phyloP scores from a whole-genome alignment of 2,888 invertebrate genomes.

The Eupithecia insigniata region DNA sequence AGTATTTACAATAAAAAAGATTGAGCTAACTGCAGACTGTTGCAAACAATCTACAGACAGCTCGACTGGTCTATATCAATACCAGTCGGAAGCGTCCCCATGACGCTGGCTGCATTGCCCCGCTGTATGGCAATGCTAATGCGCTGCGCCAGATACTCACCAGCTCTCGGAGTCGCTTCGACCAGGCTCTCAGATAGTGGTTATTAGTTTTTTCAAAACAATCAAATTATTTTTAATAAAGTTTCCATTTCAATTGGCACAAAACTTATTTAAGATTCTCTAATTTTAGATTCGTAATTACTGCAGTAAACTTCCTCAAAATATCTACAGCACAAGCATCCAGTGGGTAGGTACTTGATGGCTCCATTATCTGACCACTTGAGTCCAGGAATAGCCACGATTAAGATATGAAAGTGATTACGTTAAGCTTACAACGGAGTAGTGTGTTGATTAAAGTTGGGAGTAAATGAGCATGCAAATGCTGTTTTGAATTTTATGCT shows the following conservation, averaged over 20 bases:
- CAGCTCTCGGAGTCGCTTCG: too few relatives aligned
- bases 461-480: conserved; percentile 10
- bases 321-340: conserved; percentile 6
- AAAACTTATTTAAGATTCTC: not conserved
- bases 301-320: not conserved
- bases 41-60: too few relatives aligned
- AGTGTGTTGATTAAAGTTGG: conserved; percentile 17
- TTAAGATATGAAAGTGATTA: conserved; percentile 66
- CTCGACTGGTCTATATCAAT: too few relatives aligned
- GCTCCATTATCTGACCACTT: conserved; percentile 69
- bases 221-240: too few relatives aligned
- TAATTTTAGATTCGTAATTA: conserved; percentile 10
- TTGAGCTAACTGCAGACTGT: too few relatives aligned
- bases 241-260: not conserved
- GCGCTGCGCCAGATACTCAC: too few relatives aligned
- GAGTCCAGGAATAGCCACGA: conserved; percentile 67
- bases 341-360: conserved; percentile 44
- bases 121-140: too few relatives aligned
- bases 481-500: not conserved
- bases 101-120: too few relatives aligned
- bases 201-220: too few relatives aligned
- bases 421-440: conserved; percentile 48
- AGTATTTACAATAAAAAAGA: too few relatives aligned
- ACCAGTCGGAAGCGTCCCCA: too few relatives aligned
- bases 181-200: too few relatives aligned